A percentile compares a stretch with the other conserved stretches of the same genome.
phyloP scores from a whole-genome alignment of 1,140 invertebrate genomes.

The Drosophila nikananu region DNA sequence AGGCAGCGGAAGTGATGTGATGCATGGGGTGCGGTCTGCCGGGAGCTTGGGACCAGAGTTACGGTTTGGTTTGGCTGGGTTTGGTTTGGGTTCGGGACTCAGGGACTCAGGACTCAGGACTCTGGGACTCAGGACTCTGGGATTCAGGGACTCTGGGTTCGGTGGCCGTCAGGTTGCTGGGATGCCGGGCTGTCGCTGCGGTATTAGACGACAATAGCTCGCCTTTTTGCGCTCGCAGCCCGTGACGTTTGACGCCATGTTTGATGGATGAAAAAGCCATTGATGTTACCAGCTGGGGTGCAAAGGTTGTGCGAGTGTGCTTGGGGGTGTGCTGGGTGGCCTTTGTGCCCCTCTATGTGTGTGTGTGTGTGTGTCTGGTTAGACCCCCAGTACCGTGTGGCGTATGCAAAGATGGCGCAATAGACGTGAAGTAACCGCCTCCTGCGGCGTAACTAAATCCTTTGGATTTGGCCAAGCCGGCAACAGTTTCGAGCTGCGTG shows the following conservation, averaged over 20 bases:
- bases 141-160: slow-evolving; percentile 5
- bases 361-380: slow-evolving; percentile 34
- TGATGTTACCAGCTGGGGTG: slow-evolving; percentile 82
- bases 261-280: slow-evolving; percentile 84
- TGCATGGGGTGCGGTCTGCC: slow-evolving; percentile 69
- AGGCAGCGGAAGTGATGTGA: slow-evolving; percentile 84
- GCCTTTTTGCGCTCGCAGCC: slow-evolving; percentile 78
- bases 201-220: slow-evolving; percentile 83
- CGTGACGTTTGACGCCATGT: slow-evolving; percentile 84
- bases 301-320: slow-evolving; percentile 63
- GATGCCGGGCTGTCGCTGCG: slow-evolving; percentile 61
- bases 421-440: slow-evolving; percentile 81
- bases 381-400: slow-evolving; percentile 14
- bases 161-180: slow-evolving; percentile 30
- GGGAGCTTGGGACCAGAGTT: slow-evolving; percentile 33
- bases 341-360: slow-evolving; percentile 10
- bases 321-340: slow-evolving; percentile 15
- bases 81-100: slow-evolving; percentile 17
- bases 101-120: slow-evolving; percentile 1
- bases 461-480: slow-evolving; percentile 72
- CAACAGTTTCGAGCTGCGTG: slow-evolving; percentile 67
- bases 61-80: slow-evolving; percentile 29
- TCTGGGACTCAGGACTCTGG: not conserved
- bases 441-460: slow-evolving; percentile 80
- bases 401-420: slow-evolving; percentile 81